Evolutionary conservation across 1,140 invertebrate species (phyloP).

Genomic region (Micrasema longulum): DNA sequence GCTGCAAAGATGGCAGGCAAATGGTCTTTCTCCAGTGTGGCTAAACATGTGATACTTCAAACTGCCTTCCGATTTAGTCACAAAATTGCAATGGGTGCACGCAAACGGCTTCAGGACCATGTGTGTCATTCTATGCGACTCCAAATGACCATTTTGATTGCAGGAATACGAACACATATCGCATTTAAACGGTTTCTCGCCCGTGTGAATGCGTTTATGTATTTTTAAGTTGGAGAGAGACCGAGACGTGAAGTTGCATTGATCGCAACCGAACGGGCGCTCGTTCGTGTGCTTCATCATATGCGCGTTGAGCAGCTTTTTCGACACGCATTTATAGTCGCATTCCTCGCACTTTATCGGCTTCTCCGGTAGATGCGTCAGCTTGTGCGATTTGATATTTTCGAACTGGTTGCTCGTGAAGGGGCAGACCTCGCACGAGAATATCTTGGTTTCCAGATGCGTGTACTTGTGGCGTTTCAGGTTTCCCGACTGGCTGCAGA

Average conservation of each 20-base stretch:
- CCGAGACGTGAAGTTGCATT: slow-evolving; percentile 57
- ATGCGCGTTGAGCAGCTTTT: slow-evolving; percentile 56
- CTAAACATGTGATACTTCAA: slow-evolving; percentile 59
- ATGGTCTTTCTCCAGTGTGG: slow-evolving; percentile 74
- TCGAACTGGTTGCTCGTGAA: slow-evolving; percentile 15
- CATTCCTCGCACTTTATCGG: slow-evolving; percentile 40
- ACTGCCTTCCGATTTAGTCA: slow-evolving; percentile 20
- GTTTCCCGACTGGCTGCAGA: slow-evolving; percentile 18
- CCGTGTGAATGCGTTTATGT: slow-evolving; percentile 68
- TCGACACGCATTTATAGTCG: slow-evolving; percentile 11
- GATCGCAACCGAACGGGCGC: slow-evolving; percentile 67
- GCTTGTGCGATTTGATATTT: slow-evolving; percentile 32
- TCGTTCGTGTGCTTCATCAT: slow-evolving; percentile 67
- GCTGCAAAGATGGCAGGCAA: slow-evolving; percentile 63
- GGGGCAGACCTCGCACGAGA: slow-evolving; percentile 61
- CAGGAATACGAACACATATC: slow-evolving; percentile 42
- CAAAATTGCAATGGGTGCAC: slow-evolving; percentile 56
- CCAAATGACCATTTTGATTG: slow-evolving; percentile 40
- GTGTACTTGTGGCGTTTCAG: slow-evolving; percentile 60
- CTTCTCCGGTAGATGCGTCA: slow-evolving; percentile 29
- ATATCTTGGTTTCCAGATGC: slow-evolving; percentile 68
- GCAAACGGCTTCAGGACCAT: slow-evolving; percentile 55
- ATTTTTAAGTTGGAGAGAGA: slow-evolving; percentile 49
- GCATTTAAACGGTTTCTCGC: slow-evolving; percentile 73
- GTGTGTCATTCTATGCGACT: slow-evolving; percentile 56